Conservation (phyloP, 64 coral and sea anemone species). For the Pocillopora verrucosa region DNA sequence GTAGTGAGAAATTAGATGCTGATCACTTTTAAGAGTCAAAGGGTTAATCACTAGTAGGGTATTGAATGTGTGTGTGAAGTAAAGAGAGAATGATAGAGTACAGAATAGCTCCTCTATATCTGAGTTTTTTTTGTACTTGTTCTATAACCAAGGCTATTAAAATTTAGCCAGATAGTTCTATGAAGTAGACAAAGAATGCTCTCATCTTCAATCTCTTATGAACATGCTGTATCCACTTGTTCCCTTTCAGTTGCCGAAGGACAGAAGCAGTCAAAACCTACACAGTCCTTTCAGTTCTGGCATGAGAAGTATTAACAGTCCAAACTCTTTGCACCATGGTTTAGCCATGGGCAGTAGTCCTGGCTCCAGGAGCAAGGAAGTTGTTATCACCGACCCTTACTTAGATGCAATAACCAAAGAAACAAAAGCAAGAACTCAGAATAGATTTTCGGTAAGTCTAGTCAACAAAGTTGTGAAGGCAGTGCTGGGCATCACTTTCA, state of each 20-base stretch:
- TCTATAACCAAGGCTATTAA: no score
- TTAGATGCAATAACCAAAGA: conserved; percentile 40
- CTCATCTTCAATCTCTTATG: not conserved
- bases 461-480: no score
- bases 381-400: conserved; percentile 35
- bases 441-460: conserved; percentile 46
- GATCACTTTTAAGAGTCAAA: no score
- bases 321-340: not conserved
- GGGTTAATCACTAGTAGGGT: no score
- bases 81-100: no score
- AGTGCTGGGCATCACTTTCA: no score
- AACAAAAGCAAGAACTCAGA: conserved; percentile 39
- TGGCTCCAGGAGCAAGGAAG: not conserved
- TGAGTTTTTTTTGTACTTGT: no score
- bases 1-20: no score
- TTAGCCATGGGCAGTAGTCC: not conserved
- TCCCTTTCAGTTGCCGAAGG: conserved; percentile 2
- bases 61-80: no score
- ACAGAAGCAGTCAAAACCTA: not conserved
- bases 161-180: not conserved
- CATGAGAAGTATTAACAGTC: not conserved
- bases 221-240: not conserved
- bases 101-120: no score
- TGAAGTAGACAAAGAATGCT: not conserved
- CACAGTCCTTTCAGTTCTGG: not conserved